Evolutionary conservation across 2,888 invertebrate genomes (phyloP), one percentile per base, ranked within the genome.

Genomic region (Periphyllus acericola): DNA sequence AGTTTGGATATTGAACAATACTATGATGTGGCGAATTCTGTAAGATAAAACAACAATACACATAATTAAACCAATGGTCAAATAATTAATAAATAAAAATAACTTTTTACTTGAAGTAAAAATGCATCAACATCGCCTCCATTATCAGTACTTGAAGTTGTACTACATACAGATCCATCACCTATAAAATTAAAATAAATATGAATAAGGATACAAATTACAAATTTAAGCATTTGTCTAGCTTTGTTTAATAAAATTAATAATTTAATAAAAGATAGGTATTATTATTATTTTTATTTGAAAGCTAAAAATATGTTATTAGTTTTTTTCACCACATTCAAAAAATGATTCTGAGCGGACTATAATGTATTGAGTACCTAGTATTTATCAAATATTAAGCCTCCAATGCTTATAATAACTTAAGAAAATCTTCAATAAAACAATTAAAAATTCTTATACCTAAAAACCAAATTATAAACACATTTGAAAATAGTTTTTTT

Each of bases 21-120:
- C 66, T 66, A 75, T 87, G 87, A 81, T 87, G 87, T 8, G 87
- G 87, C n/a, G 81, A 87, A 81, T 72, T 87, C 87, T 87, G n/a
- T n/a, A n/a, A n/a, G 32, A 11, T 55, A 60, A 86, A 25, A 79
- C 34, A 25, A 36, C 55, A 79, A 34, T 68, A 34, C n/a, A 29
- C 32, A 34, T 19, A 60, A 4, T 74, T 55, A 40, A 32, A 46
- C 46, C 11, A 14, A 46, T 46, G 2, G 46, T 21, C 5, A 8
- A 32, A 40, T 72, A 60, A 55, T 21, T 72, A 21, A 74, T 21
- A 29, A 52, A 14, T 86, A 34, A 68, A 71, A 34, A 8, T n/a
- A 25, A n/a, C 46, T 72, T 29, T 17, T 87, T 81, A 87, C 87
- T 81, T 87, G 87, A 74, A 87, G 60, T 46, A 87, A 81, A 87